Conservation (phyloP, 2,797 vertebrate species). For the Molossus molossus region DNA sequence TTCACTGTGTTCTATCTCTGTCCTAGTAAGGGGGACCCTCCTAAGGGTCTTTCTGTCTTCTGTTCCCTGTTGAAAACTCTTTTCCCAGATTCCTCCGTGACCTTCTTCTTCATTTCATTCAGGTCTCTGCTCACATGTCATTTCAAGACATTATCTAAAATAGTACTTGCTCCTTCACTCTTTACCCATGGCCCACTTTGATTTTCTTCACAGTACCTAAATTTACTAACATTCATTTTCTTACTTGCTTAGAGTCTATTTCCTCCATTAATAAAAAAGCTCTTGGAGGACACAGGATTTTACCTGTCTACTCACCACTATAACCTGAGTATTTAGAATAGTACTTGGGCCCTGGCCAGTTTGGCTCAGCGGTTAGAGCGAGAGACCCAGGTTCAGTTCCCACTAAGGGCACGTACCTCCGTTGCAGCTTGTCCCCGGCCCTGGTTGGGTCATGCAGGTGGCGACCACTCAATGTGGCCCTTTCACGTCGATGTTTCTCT, state of each 20-base stretch:
- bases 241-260: conserved; percentile 7
- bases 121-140: conserved; percentile 9
- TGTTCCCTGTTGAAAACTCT: not conserved
- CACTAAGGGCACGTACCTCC: too few species aligned
- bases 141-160: conserved; percentile 58
- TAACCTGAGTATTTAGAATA: not conserved
- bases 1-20: not conserved
- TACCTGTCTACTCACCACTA: not conserved
- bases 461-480: too few species aligned
- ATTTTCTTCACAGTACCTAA: conserved; percentile 50
- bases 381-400: too few species aligned
- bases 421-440: too few species aligned
- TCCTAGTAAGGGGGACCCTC: not conserved
- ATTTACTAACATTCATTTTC: conserved; percentile 34
- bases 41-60: not conserved
- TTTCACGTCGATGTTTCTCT: too few species aligned
- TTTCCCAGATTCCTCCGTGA: not conserved
- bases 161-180: not conserved
- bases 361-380: too few species aligned
- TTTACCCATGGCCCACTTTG: not conserved
- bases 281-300: not conserved
- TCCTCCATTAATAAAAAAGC: not conserved
- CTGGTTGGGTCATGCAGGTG: too few species aligned
- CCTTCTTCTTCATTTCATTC: conserved; percentile 43
- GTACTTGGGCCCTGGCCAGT: not conserved